These are phyloP conservation scores for Triplophysa rosa DNA, from an alignment of 2,113 vertebrate genomes.

Conservation along the genomic window DNA sequence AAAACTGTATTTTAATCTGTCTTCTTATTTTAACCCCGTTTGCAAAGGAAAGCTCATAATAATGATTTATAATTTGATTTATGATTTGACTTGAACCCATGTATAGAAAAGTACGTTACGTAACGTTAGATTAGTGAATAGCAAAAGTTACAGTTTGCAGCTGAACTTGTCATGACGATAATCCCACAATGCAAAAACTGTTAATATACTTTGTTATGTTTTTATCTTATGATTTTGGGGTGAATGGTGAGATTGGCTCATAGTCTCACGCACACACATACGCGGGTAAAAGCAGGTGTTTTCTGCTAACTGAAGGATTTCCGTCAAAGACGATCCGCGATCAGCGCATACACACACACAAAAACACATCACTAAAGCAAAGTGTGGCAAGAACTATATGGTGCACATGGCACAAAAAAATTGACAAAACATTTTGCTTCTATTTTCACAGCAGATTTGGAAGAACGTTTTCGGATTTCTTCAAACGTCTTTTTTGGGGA, in stretches of 20 bases:
- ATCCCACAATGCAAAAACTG: not conserved
- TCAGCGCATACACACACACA: constrained; percentile 14
- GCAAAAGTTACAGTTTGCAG: no score
- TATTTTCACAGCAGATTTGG: constrained; percentile 61
- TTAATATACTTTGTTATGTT: not conserved
- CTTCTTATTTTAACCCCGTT: no score
- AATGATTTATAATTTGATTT: no score
- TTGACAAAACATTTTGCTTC: constrained; percentile 55
- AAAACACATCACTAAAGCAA: constrained; percentile 32
- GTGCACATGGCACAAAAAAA: constrained; percentile 51
- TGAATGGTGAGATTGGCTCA: constrained; percentile 1
- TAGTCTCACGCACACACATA: constrained; percentile 42
- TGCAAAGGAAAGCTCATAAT: no score
- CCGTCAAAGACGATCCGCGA: constrained; percentile 30
- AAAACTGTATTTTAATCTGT: no score
- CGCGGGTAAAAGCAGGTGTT: constrained; percentile 46
- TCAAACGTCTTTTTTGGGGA: constrained; percentile 61
- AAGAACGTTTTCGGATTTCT: constrained; percentile 66
- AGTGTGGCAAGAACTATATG: constrained; percentile 31
- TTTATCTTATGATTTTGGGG: not conserved
- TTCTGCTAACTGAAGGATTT: constrained; percentile 37
- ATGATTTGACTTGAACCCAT: no score
- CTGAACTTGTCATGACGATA: no score
- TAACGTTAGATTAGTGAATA: no score
- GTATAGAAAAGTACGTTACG: no score